Evolutionary conservation across 2,888 invertebrate genomes (phyloP), one percentile per base, ranked within the genome.

Genomic region (Germaria angustata): DNA sequence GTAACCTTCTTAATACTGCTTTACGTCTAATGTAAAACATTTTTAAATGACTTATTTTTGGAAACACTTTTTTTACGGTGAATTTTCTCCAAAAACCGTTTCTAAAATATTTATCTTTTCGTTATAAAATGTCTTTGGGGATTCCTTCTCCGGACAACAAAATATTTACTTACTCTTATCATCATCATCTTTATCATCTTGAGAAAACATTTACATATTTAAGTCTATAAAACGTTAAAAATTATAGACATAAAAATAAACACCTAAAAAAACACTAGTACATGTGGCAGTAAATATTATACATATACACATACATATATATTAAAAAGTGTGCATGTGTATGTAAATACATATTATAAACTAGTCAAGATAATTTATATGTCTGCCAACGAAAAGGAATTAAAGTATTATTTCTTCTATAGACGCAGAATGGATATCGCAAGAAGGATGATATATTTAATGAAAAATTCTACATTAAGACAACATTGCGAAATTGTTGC

Each of bases 131-230:
- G 28, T 28, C 13, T 22, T 20, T 34, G 5, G 2, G 41, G 53
- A n/a, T 32, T 20, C 41, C 8, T 51, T 53, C 68, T n/a, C 24
- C 9, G 2, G 6, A 11, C 6, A 24, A 66, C 15, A 39, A 24
- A 66, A 22, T 39, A 55, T 22, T 53, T 46, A 9, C 34, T 46
- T n/a, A 17, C 7, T 20, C 17, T 28, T 6, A 28, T 28, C 28
- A 72, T 44, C 69, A 57, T 49, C 61, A 41, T 39, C 59, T 46
- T 57, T 57, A 69, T 57, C 57, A 59, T 71, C 71, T 72, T 61
- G 39, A 72, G 61, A 72, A 72, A 72, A 72, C 71, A 61, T 72
- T 72, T 61, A 39, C 72, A 71, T 71, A 46, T 59, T 59, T 46
- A 36, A 59, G 57, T 46, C 32, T 36, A 32, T 36, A 71, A 71